phyloP scores from a whole-genome alignment of 2,797 vertebrate genomes.

The Salmo trutta region DNA sequence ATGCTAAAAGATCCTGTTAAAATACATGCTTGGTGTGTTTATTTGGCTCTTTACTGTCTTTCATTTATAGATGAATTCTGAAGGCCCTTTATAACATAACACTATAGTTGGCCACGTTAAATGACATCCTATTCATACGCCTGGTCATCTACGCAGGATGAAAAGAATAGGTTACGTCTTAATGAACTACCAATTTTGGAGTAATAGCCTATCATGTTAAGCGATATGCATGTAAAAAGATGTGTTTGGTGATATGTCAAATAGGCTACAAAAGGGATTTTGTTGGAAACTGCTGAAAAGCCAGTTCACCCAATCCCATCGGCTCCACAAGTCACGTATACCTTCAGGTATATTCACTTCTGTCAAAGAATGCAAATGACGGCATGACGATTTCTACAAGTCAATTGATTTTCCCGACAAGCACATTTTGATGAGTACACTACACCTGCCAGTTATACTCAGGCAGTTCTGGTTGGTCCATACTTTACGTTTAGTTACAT shows the following conservation, averaged over 20 bases:
- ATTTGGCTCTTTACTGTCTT: neutral
- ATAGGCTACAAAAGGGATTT: neutral
- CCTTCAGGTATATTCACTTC: conserved; percentile 42
- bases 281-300: neutral
- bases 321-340: conserved; percentile 24
- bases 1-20: neutral
- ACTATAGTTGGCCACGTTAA: neutral
- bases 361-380: conserved; percentile 48
- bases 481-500: conserved; percentile 61
- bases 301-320: neutral
- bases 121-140: too few relatives aligned
- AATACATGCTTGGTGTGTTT: neutral
- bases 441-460: conserved; percentile 22
- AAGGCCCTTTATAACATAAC: neutral
- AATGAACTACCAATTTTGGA: neutral
- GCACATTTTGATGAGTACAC: conserved; percentile 30
- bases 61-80: neutral
- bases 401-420: conserved; percentile 59
- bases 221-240: neutral
- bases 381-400: conserved; percentile 15
- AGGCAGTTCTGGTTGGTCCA: conserved; percentile 22
- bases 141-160: neutral
- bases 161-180: neutral
- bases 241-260: neutral
- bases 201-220: neutral